Percentiles rank a stretch among this genome's conserved stretches.
phyloP scores from a whole-genome alignment of 1,140 invertebrate species.

The Drosophila kanapiae region DNA sequence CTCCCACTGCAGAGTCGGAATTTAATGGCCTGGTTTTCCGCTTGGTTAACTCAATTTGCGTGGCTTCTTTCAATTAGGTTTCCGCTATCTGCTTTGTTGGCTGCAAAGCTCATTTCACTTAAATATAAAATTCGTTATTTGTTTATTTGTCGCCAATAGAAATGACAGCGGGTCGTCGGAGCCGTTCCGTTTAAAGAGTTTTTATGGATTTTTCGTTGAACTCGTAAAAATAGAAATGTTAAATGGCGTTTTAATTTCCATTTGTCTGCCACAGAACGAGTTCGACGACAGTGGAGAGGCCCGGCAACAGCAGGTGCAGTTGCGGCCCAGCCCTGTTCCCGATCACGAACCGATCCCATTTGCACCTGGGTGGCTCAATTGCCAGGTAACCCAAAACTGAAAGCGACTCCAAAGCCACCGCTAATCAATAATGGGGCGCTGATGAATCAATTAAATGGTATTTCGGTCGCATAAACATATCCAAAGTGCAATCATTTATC shows the following conservation, averaged over 20 bases:
- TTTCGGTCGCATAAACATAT: constrained; percentile 44
- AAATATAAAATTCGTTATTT: constrained; percentile 69
- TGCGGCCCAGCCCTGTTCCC: constrained; percentile 14
- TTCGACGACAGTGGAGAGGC: constrained; percentile 57
- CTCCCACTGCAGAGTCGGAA: constrained; percentile 52
- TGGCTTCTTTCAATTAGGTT: constrained; percentile 81
- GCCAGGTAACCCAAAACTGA: constrained; percentile 46
- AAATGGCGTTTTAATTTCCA: constrained; percentile 60
- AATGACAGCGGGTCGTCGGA: constrained; percentile 29
- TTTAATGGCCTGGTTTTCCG: constrained; percentile 82
- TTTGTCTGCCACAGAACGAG: constrained; percentile 65
- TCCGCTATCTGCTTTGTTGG: constrained; percentile 57
- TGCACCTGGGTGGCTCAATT: constrained; percentile 47
- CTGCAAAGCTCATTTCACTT: constrained; percentile 69
- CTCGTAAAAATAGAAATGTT: constrained; percentile 81
- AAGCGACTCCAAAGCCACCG: constrained; percentile 16
- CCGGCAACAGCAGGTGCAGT: constrained; percentile 63
- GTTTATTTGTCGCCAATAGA: constrained; percentile 82
- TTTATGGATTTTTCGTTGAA: constrained; percentile 72
- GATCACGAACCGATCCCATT: constrained; percentile 30
- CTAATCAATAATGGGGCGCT: constrained; percentile 56
- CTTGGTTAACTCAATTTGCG: constrained; percentile 83
- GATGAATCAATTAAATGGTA: constrained; percentile 78
- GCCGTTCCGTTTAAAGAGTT: constrained; percentile 34
- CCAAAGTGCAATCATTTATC: constrained; percentile 57